Evolutionary conservation across 2,888 invertebrate species (phyloP), one percentile per base, ranked within the genome.

Genomic region (Zygaena filipendulae): DNA sequence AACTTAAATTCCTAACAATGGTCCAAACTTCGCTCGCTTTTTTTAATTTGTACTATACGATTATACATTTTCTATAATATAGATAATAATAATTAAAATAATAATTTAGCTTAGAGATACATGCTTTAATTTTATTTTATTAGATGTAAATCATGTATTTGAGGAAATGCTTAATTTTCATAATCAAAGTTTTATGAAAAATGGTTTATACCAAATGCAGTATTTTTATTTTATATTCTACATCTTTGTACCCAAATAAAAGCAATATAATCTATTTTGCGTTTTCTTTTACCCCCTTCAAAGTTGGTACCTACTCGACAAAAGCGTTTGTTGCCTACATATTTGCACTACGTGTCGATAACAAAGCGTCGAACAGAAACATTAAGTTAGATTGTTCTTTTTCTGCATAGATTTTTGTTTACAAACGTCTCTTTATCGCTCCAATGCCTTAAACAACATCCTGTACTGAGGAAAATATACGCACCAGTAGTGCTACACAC

Each of bases 211-310:
- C 77, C 75, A 74, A 75, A 77, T 72, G 75, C 75, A 77, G 75
- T 75, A 75, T 75, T 77, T 74, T 77, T 75, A 72, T 75, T 77
- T 77, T 72, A 63, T 72, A 75, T 59, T 75, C 70, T 74, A 74
- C 71, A 69, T 67, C 74, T 75, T 72, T 77, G 63, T 75, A 77
- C 69, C 72, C 72, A 57, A 75, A 72, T 74, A 77, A 74, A 75
- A 68, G 62, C 71, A 74, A 69, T 74, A 69, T 74, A 71, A 68
- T 62, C 56, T 55, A 52, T 51, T 50, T 34, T 24, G 25, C 35
- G 38, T 56, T 57, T 67, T 43, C 37, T 48, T 54, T 46, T 23
- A n/a, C 8, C 8, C 3, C 13, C 29, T 27, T 16, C 23, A n/a
- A n/a, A n/a, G n/a, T n/a, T n/a, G n/a, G n/a, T n/a, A n/a, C n/a